These are phyloP conservation scores for Hycleus cichorii DNA, from an alignment of 1,140 invertebrate species.

Conservation along the genomic window DNA sequence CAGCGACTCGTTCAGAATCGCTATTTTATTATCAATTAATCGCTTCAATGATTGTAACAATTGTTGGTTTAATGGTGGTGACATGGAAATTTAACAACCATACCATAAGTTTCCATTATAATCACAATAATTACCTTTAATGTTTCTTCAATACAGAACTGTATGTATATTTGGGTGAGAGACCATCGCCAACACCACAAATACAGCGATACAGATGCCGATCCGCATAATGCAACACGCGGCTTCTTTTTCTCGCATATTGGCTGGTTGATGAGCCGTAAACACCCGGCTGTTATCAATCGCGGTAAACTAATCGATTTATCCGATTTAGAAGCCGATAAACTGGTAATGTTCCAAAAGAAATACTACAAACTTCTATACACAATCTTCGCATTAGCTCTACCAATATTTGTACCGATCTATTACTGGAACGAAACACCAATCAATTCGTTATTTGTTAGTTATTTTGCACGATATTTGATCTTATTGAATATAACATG, in stretches of 20 bases:
- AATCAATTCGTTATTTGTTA: constrained; percentile 47
- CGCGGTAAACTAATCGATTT: constrained; percentile 51
- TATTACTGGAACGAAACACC: constrained; percentile 62
- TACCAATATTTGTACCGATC: constrained; percentile 65
- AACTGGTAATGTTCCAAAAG: constrained; percentile 64
- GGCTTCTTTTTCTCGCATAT: constrained; percentile 65
- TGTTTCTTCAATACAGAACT: constrained; percentile 35
- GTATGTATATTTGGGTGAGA: constrained; percentile 48
- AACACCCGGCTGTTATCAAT: constrained; percentile 55
- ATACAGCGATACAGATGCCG: constrained; percentile 58
- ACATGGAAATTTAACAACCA: constrained; percentile 3
- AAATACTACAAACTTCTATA: constrained; percentile 65
- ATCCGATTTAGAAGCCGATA: constrained; percentile 62
- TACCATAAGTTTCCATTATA: not conserved
- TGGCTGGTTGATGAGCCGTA: constrained; percentile 57
- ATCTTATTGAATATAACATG: constrained; percentile 71
- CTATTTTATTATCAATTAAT: not conserved
- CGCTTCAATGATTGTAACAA: constrained; percentile 4
- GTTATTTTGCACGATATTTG: constrained; percentile 61
- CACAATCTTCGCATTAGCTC: constrained; percentile 53
- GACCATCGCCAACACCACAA: constrained; percentile 61
- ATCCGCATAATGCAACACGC: constrained; percentile 56
- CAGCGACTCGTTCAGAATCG: not conserved
- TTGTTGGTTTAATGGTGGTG: constrained; percentile 8
- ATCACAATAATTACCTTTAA: not conserved